Conservation (phyloP, 2,113 vertebrate genomes). For the Proterorhinus semilunaris region DNA sequence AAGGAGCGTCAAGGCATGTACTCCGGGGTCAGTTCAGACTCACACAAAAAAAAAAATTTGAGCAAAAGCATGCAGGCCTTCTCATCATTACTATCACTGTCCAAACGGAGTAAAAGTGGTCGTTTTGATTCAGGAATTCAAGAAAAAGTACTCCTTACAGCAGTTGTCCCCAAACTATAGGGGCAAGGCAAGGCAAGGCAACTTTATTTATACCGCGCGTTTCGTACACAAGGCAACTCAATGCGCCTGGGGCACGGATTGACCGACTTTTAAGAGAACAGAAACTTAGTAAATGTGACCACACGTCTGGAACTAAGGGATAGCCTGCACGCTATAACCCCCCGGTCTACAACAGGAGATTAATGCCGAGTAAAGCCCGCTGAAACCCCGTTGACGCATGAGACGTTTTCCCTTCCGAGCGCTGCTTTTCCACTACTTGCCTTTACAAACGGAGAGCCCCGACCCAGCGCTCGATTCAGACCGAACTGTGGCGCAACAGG, state of each 20-base stretch:
- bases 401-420: slow-evolving; percentile 31
- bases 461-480: slow-evolving; percentile 36
- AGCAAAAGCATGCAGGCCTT: slow-evolving; percentile 6
- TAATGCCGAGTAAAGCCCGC: neutral
- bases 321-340: too few relatives aligned
- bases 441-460: slow-evolving; percentile 41
- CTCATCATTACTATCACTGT: neutral
- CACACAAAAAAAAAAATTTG: slow-evolving; percentile 29
- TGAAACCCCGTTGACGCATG: slow-evolving; percentile 47
- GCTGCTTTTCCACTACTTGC: slow-evolving; percentile 20
- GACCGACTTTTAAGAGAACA: too few relatives aligned
- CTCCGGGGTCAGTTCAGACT: slow-evolving; percentile 48
- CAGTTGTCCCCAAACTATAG: too few relatives aligned
- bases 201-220: too few relatives aligned
- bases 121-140: too few relatives aligned
- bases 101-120: too few relatives aligned
- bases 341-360: neutral
- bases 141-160: too few relatives aligned
- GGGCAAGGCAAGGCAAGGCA: too few relatives aligned
- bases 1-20: slow-evolving; percentile 47
- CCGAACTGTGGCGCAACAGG: slow-evolving; percentile 56
- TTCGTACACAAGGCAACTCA: too few relatives aligned
- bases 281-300: too few relatives aligned
- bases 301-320: neutral
- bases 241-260: too few relatives aligned